Conservation (phyloP, 2,797 vertebrate genomes). For the Lindbergichthys nudifrons region DNA sequence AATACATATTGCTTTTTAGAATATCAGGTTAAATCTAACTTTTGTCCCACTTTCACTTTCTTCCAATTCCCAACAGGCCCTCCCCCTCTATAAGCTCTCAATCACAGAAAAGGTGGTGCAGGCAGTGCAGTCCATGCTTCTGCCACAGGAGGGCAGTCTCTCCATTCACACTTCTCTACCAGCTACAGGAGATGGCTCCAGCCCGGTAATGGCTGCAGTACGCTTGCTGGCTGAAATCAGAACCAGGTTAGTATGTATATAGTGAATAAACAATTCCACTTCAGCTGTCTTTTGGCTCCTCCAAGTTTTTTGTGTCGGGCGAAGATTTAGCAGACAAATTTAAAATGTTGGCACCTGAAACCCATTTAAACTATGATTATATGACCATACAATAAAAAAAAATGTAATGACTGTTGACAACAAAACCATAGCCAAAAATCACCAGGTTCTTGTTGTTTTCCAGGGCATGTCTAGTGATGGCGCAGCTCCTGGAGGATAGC, state of each 20-base stretch:
- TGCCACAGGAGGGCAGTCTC: constrained; percentile 99
- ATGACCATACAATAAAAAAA: neutral
- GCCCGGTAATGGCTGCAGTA: constrained; percentile 98
- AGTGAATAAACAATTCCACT: neutral
- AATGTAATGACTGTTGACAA: neutral
- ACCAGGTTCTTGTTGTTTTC: neutral
- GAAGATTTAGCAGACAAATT: neutral
- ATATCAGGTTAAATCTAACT: constrained; percentile 11
- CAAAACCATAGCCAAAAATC: neutral
- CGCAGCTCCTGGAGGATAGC: constrained; percentile 97
- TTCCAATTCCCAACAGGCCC: constrained; percentile 81
- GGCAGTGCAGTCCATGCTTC: constrained; percentile 99
- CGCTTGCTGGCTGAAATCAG: constrained; percentile 97
- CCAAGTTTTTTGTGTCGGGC: too few species aligned
- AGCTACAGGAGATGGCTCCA: constrained; percentile 97
- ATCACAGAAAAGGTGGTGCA: constrained; percentile 99
- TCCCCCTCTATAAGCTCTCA: constrained; percentile 98
- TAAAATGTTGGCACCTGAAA: neutral
- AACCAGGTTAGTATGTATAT: constrained; percentile 87
- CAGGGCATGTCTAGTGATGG: constrained; percentile 99
- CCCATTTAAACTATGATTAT: neutral
- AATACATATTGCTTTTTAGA: neutral
- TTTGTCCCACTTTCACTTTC: neutral
- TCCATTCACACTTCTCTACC: constrained; percentile 98
- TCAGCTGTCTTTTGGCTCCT: neutral